Conservation (phyloP, 2,888 invertebrate genomes). For the Lasioglossum malachurum region DNA sequence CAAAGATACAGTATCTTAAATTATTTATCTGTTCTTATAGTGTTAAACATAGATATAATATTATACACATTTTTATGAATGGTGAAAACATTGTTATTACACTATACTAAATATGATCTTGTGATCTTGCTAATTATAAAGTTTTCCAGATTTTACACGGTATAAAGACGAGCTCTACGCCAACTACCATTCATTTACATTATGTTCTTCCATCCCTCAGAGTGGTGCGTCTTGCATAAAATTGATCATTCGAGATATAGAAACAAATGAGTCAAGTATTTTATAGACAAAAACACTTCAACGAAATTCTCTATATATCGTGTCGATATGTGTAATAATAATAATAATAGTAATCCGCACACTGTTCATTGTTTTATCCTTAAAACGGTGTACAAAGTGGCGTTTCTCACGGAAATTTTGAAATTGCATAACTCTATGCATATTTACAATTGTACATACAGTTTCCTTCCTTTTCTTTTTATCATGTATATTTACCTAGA, state of each 20-base stretch:
- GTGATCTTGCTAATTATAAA: conserved; percentile 48
- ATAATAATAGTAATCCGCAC: conserved; percentile 27
- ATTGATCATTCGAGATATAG: conserved; percentile 7
- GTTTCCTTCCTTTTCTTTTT: background rate
- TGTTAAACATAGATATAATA: conserved; percentile 59
- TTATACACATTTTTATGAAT: conserved; percentile 63
- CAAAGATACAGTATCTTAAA: conserved; percentile 68
- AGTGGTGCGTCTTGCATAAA: conserved; percentile 38
- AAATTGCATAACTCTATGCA: conserved; percentile 50
- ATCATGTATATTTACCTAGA: conserved; percentile 44
- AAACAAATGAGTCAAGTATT: conserved; percentile 39
- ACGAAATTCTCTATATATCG: conserved; percentile 30
- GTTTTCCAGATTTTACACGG: conserved; percentile 49
- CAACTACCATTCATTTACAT: conserved; percentile 52
- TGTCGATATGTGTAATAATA: background rate
- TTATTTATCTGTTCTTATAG: conserved; percentile 64
- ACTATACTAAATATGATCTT: conserved; percentile 47
- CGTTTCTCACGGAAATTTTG: conserved; percentile 24
- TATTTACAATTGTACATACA: conserved; percentile 57
- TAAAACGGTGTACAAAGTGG: conserved; percentile 25
- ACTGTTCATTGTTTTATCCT: conserved; percentile 18
- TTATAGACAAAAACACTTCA: conserved; percentile 13
- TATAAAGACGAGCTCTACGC: conserved; percentile 40
- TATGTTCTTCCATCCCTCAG: conserved; percentile 26
- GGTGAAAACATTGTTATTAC: conserved; percentile 60